Evolutionary conservation across 2,888 invertebrate genomes (phyloP), one percentile per base, ranked within the genome.

Genomic region (Netelia fuscicornis): DNA sequence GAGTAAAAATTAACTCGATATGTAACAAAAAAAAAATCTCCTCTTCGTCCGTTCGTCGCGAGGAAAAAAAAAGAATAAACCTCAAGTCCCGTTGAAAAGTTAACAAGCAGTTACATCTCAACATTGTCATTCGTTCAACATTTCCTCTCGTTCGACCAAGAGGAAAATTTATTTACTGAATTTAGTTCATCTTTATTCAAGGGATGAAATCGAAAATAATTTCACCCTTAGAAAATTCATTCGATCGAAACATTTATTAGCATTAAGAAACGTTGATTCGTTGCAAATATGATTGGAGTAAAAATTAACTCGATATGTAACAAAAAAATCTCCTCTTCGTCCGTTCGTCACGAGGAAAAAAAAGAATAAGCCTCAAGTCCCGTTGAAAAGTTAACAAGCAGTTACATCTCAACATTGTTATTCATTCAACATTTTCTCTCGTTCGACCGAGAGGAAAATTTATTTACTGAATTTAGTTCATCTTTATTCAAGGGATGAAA

Each of bases 91-190:
- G 72, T 83, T 83, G 82, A 83, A 65, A 78, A 37, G 58, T 78
- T 83, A 78, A 78, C 54, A 58, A 56, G 67, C 68, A 65, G 58
- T 37, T 60, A 74, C 20, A 67, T 60, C 56, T 74, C 60, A 64
- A 65, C 81, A 74, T 84, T 81, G 83, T 84, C 88, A 88, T 88
- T 89, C 17, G 17, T 17, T 17, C 17, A 17, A 17, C 17, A 17
- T 17, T 17, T 17, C 17, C 17, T 17, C 17, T 17, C 37, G 37
- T 20, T 44, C 42, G 30, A 58, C 58, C 1, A 6, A 54, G 54
- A 11, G n/a, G 30, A 30, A 30, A 54, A 54, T 54, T 54, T 54
- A 54, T 54, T 54, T 54, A n/a, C 54, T 54, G 54, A 2, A 54
- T 54, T n/a, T n/a, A n/a, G 54, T n/a, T 17, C 6, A 54, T 54